Evolutionary conservation across 2,888 invertebrate genomes (phyloP).

Genomic region (Podabrus alpinus): DNA sequence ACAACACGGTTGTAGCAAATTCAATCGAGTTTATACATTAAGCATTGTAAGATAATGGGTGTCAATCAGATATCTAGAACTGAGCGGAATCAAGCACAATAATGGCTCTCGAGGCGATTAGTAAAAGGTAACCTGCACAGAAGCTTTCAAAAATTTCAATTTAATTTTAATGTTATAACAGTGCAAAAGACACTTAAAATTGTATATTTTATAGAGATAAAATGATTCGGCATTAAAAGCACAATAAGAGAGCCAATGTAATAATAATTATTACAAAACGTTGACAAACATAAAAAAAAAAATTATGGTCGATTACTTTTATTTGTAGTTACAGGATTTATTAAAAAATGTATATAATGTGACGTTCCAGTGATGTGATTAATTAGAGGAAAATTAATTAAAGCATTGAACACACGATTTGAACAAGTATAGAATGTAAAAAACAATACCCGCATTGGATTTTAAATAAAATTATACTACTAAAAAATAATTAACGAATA

Average conservation of each 20-base stretch:
- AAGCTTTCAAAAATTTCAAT: background rate
- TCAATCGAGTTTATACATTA: background rate
- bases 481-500: background rate
- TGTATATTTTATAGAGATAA: background rate
- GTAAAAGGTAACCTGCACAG: background rate
- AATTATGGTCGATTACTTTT: background rate
- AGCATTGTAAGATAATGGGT: background rate
- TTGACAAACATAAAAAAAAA: too few relatives aligned
- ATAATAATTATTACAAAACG: too few relatives aligned
- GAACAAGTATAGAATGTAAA: background rate
- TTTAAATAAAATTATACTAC: background rate
- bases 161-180: background rate
- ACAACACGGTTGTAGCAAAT: background rate
- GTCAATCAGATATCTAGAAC: background rate
- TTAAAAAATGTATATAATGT: background rate
- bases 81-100: background rate
- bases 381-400: background rate
- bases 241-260: background rate
- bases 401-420: background rate
- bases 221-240: background rate
- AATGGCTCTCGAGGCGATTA: background rate
- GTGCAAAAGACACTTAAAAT: background rate
- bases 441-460: background rate
- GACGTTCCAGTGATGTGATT: background rate
- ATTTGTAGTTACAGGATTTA: background rate